Percentiles rank a stretch among this genome's conserved stretches.
Evolutionary conservation across 2,113 vertebrate species (phyloP).

Genomic region (Psephotus haematonotus): DNA sequence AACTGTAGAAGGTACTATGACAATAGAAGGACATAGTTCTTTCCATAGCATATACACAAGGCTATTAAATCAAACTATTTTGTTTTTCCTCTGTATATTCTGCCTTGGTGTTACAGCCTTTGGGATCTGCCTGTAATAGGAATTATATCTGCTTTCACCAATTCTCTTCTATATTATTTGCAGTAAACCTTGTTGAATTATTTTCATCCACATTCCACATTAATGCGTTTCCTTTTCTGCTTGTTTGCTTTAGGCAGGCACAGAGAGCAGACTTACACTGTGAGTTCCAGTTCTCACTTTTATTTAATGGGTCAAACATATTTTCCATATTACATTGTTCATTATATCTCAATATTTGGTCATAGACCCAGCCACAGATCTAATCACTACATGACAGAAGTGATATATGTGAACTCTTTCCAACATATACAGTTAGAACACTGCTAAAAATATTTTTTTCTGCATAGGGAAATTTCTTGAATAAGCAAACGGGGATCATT

Average conservation of each 20-base stretch:
- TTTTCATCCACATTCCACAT: conserved; percentile 19
- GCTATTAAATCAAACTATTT: background rate
- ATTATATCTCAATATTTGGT: conserved; percentile 13
- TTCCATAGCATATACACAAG: background rate
- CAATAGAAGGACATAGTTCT: background rate
- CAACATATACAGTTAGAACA: background rate
- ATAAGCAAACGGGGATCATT: background rate
- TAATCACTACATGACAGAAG: background rate
- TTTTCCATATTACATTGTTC: background rate
- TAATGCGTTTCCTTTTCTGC: background rate
- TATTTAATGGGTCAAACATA: background rate
- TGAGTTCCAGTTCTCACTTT: background rate
- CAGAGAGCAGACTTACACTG: background rate
- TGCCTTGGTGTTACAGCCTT: background rate
- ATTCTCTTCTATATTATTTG: background rate
- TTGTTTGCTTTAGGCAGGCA: conserved; percentile 28
- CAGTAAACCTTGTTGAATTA: conserved; percentile 13
- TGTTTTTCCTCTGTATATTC: background rate
- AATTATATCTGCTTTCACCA: conserved; percentile 3
- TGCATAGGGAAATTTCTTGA: background rate
- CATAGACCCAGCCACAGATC: background rate
- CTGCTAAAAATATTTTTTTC: background rate
- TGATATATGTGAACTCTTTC: background rate
- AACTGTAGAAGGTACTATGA: background rate
- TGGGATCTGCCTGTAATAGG: background rate